Base-by-base conservation (phyloP, 2,888 invertebrate genomes). In the Lucinisca nassula region DNA sequence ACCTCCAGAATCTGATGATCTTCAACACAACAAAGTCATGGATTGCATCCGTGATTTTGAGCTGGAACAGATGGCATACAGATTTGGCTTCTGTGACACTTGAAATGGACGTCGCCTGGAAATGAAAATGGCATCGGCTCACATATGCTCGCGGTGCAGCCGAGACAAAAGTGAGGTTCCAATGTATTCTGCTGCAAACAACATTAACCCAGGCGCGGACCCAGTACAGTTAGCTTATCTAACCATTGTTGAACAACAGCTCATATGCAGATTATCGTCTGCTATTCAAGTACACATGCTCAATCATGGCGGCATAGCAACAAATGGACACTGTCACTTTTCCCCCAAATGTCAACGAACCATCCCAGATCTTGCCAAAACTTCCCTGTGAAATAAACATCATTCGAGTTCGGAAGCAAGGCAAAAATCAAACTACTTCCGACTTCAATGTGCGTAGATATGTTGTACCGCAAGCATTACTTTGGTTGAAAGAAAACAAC, bases 311-410 rank as follows among this genome's bases (percentile, higher is more conserved):
- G n/a, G n/a, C n/a, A n/a, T n/a, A n/a, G n/a, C n/a, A n/a, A n/a
- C n/a, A n/a, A n/a, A n/a, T n/a, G n/a, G n/a, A n/a, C n/a, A n/a
- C n/a, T n/a, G 85, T 89, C 1, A 82, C 79, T 27, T 87, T 89
- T 51, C 89, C 82, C 14, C 85, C 87, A 61, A 55, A 82, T 49
- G 51, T 87, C 24, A 82, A 84, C 78, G 82, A 89, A 49, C n/a
- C n/a, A n/a, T n/a, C n/a, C n/a, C n/a, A n/a, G n/a, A n/a, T n/a
- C n/a, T n/a, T n/a, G n/a, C n/a, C 84, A 8, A 79, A 37, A 61
- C 77, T 84, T 12, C 87, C 87, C 24, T 17, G 32, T 10, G 89
- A 90, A 85, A 83, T 89, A 10, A 79, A 89, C 72, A 85, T 87
- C 37, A 61, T 87, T 12, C 76, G 74, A 67, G 84, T 89, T 27